Conservation (phyloP, 2,888 invertebrate species). For the Sarcophaga caerulescens region DNA sequence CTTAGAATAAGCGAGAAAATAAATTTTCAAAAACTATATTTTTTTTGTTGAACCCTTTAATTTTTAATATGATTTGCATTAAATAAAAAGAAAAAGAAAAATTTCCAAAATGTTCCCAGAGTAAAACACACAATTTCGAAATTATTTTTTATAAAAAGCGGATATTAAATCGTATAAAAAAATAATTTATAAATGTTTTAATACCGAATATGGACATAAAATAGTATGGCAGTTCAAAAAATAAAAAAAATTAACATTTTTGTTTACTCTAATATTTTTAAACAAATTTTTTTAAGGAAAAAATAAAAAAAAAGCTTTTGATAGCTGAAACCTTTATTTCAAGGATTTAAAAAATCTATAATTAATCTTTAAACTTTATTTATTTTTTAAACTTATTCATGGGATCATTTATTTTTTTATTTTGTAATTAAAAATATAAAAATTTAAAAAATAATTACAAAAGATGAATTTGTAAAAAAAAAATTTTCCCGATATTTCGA, state of each 20-base stretch:
- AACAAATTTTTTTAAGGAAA: background rate
- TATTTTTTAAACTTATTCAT: too few relatives aligned
- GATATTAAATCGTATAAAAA: slow-evolving; percentile 39
- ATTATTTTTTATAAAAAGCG: slow-evolving; percentile 4
- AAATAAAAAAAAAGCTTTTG: background rate
- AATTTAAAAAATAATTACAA: too few relatives aligned
- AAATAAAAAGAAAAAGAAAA: background rate
- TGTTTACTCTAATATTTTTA: background rate
- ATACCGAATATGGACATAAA: background rate
- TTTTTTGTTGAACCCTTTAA: slow-evolving; percentile 41
- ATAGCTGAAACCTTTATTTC: too few relatives aligned
- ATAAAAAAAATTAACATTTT: too few relatives aligned
- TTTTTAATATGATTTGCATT: slow-evolving; percentile 60
- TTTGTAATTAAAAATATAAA: too few relatives aligned
- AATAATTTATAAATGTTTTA: background rate
- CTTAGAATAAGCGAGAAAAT: background rate
- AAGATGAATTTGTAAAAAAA: too few relatives aligned
- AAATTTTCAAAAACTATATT: background rate
- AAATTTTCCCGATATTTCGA: too few relatives aligned
- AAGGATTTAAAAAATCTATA: too few relatives aligned
- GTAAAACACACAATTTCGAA: background rate
- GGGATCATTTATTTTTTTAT: too few relatives aligned
- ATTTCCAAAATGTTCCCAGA: slow-evolving; percentile 43
- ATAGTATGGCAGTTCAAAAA: too few relatives aligned
- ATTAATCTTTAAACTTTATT: too few relatives aligned